Evolutionary conservation across 1,140 invertebrate genomes (phyloP), one percentile per base, ranked within the genome.

Genomic region (Psilanteris sp.): DNA sequence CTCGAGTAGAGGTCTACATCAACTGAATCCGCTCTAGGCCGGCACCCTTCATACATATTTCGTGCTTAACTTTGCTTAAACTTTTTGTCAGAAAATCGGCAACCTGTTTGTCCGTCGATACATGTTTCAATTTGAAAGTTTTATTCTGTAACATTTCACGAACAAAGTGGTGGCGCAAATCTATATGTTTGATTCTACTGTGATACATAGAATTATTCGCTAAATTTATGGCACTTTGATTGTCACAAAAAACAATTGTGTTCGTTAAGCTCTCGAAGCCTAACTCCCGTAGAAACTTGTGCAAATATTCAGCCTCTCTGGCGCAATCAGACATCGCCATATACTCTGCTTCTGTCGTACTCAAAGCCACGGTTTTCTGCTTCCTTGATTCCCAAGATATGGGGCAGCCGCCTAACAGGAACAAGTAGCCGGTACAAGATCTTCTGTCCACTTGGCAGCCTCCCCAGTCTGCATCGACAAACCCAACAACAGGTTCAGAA

Each of bases 161-260:
- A 54, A 83, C 43, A 68, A 74, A 81, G 46, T 84, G 80, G 36
- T 77, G 77, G 4, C 34, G 36, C 0, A 79, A 37, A 34, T 83
- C 82, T 7, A 83, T 84, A 36, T 83, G 79, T 55, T 81, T 84
- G n/a, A 13, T 79, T 20, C 72, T 71, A 52, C 80, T 77, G 26
- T 88, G 85, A 24, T 80, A 81, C 44, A 83, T 74, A 4, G 81
- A 82, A 78, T 90, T 89, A 37, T 84, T 78, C 4, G 79, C 79
- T 6, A 89, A 46, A 54, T 81, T 81, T 0, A 85, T 80, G 0
- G 87, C 84, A 50, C 81, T 76, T 70, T 82, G 82, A 72, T 87
- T 88, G 41, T 88, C 86, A 4, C 79, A 67, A 22, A 55, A 74
- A n/a, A 83, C 9, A 24, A 32, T 37, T 7, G 67, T 32, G 7